Evolutionary conservation across 92 coral and sea anemone genomes (phyloP), one percentile per base, ranked within the genome.

Genomic region (Siderastrea radians): DNA sequence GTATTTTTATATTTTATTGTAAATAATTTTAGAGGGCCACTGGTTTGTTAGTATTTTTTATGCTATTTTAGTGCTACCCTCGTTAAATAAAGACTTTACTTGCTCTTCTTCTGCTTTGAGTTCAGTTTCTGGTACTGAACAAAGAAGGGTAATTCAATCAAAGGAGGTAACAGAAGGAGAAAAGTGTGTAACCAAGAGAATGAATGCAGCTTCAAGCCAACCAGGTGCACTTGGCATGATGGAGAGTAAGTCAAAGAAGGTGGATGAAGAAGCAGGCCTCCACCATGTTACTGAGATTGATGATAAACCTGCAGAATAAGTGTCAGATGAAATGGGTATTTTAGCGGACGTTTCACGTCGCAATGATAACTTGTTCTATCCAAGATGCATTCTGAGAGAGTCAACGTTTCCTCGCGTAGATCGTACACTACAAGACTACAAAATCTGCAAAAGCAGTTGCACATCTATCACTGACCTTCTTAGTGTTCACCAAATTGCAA

Each of bases 331-430:
- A 38, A 64, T 64, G 43, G 86, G 86, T 0, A 57, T 73, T 38
- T 47, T 83, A 62, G 55, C 49, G 7, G 87, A 83, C 14, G 57
- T 72, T 19, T 5, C 49, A 46, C 46, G 74, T 59, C 73, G n/a
- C 38, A 50, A 84, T 9, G 88, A 84, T 74, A 84, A 74, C 55
- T 84, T 84, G 47, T 6, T 7, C 26, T 54, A 58, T 69, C 81
- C 81, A 14, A 46, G 88, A 52, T 2, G 88, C 46, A 62, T 84
- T 73, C n/a, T 74, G 61, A 74, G 64, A 16, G 51, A 58, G 75
- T 16, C 79, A 13, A 55, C 61, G 38, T 83, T 83, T 71, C 87
- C 87, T 50, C 55, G 49, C n/a, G 79, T 83, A 57, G 87, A 83
- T 45, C 43, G 43, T 47, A 57, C 68, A 17, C 26, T 83, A 52